A percentile compares a stretch with the other conserved stretches of the same genome.
phyloP scores from a whole-genome alignment of 2,888 invertebrate genomes.

The Chouioia cunea region DNA sequence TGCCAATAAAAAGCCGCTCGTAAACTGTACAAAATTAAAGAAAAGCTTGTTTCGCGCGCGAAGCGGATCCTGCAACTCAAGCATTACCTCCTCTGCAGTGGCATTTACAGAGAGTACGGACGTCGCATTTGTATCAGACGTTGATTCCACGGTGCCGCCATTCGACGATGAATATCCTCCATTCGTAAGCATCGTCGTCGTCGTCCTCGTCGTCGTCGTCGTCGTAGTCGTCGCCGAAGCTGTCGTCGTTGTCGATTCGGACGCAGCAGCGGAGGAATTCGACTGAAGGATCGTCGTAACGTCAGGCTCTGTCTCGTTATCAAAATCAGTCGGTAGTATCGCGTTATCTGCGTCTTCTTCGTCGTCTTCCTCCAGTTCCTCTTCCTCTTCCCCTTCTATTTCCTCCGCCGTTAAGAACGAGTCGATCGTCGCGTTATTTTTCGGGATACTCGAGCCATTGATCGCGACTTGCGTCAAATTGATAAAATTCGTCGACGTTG shows the following conservation, averaged over 20 bases:
- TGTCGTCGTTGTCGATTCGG: conserved; percentile 25
- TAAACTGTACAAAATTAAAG: conserved; percentile 39
- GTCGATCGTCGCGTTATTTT: conserved; percentile 32
- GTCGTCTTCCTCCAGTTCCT: conserved; percentile 7
- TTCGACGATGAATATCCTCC: conserved; percentile 5
- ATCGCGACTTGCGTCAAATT: conserved; percentile 28
- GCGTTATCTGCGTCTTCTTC: conserved; percentile 18
- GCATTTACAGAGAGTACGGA: conserved; percentile 58
- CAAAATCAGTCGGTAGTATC: conserved; percentile 26
- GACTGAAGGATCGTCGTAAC: conserved; percentile 23
- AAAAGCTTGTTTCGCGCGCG: conserved; percentile 35
- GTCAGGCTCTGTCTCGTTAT: conserved; percentile 39
- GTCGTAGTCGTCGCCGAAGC: background rate
- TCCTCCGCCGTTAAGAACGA: conserved; percentile 25
- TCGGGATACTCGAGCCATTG: background rate
- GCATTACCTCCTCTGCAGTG: conserved; percentile 66
- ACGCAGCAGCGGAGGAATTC: conserved; percentile 10
- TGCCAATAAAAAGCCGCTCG: conserved; percentile 29
- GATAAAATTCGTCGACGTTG: conserved; percentile 43
- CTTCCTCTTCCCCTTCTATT: conserved; percentile 21
- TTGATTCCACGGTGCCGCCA: conserved; percentile 2
- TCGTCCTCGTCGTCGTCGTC: conserved; percentile 4
- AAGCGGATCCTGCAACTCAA: conserved; percentile 45
- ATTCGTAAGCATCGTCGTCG: conserved; percentile 34
- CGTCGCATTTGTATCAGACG: conserved; percentile 54